Conservation (phyloP, 1,140 invertebrate genomes). For the Armadillidium nasatum region DNA sequence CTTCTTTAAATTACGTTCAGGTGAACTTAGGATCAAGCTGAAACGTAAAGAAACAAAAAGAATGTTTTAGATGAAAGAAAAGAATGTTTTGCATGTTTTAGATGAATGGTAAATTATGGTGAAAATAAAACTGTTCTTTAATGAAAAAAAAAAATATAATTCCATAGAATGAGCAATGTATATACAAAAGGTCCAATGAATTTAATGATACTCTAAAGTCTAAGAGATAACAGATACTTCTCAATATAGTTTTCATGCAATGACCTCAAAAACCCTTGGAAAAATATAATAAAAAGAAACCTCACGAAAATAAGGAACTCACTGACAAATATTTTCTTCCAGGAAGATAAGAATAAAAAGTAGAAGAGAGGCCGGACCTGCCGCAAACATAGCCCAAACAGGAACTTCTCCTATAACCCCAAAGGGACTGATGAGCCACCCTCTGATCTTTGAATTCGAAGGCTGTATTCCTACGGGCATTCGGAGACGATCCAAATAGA, state of each 20-base stretch:
- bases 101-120: neutral
- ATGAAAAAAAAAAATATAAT: neutral
- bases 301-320: too few relatives aligned
- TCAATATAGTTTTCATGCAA: too few relatives aligned
- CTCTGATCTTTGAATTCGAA: constrained; percentile 61
- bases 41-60: constrained; percentile 45
- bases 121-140: too few relatives aligned
- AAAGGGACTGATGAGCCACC: constrained; percentile 74
- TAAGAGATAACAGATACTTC: too few relatives aligned
- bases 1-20: constrained; percentile 83
- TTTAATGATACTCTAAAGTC: too few relatives aligned
- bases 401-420: constrained; percentile 58
- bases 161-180: neutral
- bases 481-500: constrained; percentile 78
- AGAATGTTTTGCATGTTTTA: too few relatives aligned
- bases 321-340: constrained; percentile 90
- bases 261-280: too few relatives aligned
- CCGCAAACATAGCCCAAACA: constrained; percentile 67
- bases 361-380: constrained; percentile 77
- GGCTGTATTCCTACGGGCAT: constrained; percentile 81
- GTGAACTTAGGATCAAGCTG: constrained; percentile 87
- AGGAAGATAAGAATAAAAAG: constrained; percentile 94
- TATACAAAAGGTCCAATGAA: too few relatives aligned
- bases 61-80: neutral
- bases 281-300: too few relatives aligned